A percentile compares a stretch with the other conserved stretches of the same genome.
Conservation (phyloP, 2,888 invertebrate species). For the Melieria picta region DNA sequence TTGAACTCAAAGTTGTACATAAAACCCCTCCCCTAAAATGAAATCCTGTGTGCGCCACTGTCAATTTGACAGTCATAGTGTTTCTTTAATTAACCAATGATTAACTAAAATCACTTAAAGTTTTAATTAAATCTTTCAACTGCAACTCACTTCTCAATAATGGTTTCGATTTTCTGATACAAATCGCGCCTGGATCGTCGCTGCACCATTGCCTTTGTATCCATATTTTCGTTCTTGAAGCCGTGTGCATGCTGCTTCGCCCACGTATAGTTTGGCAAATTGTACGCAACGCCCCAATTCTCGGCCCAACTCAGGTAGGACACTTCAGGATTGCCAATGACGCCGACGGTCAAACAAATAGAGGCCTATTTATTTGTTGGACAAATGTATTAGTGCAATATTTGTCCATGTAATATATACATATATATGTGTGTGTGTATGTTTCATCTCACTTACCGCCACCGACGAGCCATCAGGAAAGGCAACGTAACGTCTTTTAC, state of each 20-base stretch:
- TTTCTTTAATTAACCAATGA: not conserved
- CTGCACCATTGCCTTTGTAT: constrained; percentile 50
- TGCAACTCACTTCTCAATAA: constrained; percentile 74
- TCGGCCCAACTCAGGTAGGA: constrained; percentile 73
- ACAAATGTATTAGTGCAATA: not conserved
- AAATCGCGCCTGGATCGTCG: constrained; percentile 75
- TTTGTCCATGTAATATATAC: not conserved
- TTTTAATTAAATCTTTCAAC: not conserved
- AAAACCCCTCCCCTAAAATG: too few species aligned
- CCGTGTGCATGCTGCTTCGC: constrained; percentile 65
- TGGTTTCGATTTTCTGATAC: constrained; percentile 75
- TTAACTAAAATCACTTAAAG: not conserved
- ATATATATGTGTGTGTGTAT: not conserved
- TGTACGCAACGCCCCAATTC: constrained; percentile 78
- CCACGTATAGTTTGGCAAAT: constrained; percentile 70
- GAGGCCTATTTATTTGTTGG: constrained; percentile 64
- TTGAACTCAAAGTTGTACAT: too few species aligned
- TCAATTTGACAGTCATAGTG: too few species aligned
- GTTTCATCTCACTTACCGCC: constrained; percentile 63
- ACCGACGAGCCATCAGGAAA: constrained; percentile 71
- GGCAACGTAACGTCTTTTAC: constrained; percentile 68
- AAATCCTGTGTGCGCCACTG: too few species aligned
- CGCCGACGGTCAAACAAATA: constrained; percentile 72
- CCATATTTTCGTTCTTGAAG: constrained; percentile 47
- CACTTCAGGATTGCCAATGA: constrained; percentile 70